Evolutionary conservation across 2,113 vertebrate genomes (phyloP).

Genomic region (Austrofundulus limnaeus): DNA sequence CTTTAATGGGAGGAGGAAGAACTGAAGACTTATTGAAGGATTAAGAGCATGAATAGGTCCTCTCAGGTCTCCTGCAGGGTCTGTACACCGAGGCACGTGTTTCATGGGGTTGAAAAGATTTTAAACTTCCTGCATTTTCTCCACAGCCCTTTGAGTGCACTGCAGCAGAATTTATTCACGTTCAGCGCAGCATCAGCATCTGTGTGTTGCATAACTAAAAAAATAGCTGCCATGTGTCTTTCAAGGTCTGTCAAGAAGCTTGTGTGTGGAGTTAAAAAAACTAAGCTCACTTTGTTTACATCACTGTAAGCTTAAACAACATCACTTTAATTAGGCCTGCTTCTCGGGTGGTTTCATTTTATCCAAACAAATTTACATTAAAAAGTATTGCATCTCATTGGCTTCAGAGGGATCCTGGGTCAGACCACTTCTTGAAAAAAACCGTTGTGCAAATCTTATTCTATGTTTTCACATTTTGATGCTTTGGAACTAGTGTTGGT

Average conservation of each 20-base stretch:
- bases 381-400: too few species aligned
- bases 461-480: not conserved
- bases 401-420: too few species aligned
- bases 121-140: too few species aligned
- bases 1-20: conserved; percentile 2
- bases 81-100: not conserved
- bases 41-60: not conserved
- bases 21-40: conserved; percentile 1
- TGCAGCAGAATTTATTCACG: conserved; percentile 2
- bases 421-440: too few species aligned
- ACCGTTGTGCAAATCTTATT: too few species aligned
- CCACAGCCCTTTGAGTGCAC: not conserved
- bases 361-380: too few species aligned
- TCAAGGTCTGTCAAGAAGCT: conserved; percentile 21
- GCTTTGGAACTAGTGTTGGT: not conserved
- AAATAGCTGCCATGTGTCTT: conserved; percentile 1
- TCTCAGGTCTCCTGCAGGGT: conserved; percentile 1
- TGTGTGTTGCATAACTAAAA: conserved; percentile 27
- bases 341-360: too few species aligned
- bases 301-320: too few species aligned
- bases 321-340: too few species aligned
- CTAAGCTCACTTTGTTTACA: too few species aligned
- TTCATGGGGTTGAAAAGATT: not conserved
- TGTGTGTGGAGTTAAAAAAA: too few species aligned
- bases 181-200: conserved; percentile 10